These are phyloP conservation scores for Ursus arctos DNA, from an alignment of 2,113 vertebrate species.

Conservation along the genomic window DNA sequence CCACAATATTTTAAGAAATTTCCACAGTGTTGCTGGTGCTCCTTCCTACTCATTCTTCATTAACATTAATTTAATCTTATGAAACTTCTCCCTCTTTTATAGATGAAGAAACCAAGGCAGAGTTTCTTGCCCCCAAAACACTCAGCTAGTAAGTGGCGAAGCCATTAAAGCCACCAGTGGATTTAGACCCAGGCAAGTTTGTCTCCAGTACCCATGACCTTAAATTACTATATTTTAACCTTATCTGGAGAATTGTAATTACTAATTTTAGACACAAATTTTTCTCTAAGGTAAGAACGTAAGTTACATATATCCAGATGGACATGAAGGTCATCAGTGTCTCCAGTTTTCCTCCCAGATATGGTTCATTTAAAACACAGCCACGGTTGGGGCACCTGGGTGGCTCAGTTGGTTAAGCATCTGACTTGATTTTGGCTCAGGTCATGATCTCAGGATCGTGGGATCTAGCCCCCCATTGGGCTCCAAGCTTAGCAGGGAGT, in stretches of 20 bases:
- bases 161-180: neutral
- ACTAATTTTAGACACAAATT: constrained; percentile 11
- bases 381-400: neutral
- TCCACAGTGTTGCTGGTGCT: neutral
- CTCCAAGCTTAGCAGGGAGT: neutral
- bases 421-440: neutral
- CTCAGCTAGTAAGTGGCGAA: neutral
- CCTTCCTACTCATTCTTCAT: constrained; percentile 11
- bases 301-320: neutral
- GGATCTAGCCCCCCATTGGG: neutral
- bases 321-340: neutral
- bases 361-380: neutral
- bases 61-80: neutral
- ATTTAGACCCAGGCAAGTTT: neutral
- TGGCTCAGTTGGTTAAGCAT: neutral
- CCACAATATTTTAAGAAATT: neutral
- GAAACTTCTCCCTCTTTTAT: neutral
- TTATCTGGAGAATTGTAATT: neutral
- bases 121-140: neutral
- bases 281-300: neutral
- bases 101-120: neutral
- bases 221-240: neutral
- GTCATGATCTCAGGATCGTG: neutral
- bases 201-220: neutral
- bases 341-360: neutral